Conservation (phyloP, 1,140 invertebrate genomes). For the Manduca sexta region DNA sequence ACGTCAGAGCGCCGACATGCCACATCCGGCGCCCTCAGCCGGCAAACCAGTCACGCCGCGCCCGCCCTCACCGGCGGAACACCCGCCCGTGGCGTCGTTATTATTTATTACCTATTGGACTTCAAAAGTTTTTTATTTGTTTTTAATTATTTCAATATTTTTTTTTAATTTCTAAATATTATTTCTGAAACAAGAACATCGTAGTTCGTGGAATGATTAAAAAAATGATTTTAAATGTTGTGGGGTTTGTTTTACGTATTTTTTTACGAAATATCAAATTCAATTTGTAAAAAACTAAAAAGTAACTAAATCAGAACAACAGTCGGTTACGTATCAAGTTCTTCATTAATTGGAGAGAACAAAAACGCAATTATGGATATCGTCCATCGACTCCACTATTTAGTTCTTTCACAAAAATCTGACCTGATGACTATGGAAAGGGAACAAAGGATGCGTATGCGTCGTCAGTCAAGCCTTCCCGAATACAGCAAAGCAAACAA, state of each 20-base stretch:
- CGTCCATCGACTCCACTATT: conserved; percentile 67
- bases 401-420: conserved; percentile 68
- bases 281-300: too few relatives aligned
- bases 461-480: conserved; percentile 78
- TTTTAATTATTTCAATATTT: too few relatives aligned
- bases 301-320: too few relatives aligned
- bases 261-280: too few relatives aligned
- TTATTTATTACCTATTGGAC: not conserved
- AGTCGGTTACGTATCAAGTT: too few relatives aligned
- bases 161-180: too few relatives aligned
- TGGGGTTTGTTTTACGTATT: too few relatives aligned
- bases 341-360: too few relatives aligned
- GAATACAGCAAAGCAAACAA: conserved; percentile 61
- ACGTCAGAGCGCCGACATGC: conserved; percentile 33
- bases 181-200: too few relatives aligned
- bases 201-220: too few relatives aligned
- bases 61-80: conserved; percentile 35
- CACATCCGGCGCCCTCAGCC: conserved; percentile 31
- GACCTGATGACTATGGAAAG: conserved; percentile 68
- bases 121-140: too few relatives aligned
- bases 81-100: not conserved
- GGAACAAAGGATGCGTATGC: conserved; percentile 69
- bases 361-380: conserved; percentile 49
- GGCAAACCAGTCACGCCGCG: conserved; percentile 40
- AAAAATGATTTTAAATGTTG: too few relatives aligned